A percentile compares a stretch with the other conserved stretches of the same genome.
Conservation (phyloP, 92 coral and sea anemone genomes). For the Pocillopora grandis region DNA sequence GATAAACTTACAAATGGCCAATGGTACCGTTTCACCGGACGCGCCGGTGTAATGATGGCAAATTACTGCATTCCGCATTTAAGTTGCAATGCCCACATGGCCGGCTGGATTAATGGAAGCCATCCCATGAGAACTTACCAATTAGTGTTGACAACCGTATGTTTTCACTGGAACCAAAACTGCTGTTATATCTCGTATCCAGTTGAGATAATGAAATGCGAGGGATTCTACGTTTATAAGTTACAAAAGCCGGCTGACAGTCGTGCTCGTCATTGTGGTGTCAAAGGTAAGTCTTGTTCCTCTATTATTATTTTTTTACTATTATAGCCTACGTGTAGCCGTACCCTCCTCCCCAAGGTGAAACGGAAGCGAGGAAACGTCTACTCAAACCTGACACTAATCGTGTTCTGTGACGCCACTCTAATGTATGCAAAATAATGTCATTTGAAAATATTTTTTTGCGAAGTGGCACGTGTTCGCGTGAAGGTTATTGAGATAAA, state of each 20-base stretch:
- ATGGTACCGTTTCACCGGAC: constrained; percentile 18
- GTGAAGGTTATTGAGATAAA: too few relatives aligned
- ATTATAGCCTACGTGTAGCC: too few relatives aligned
- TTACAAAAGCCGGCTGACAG: neutral
- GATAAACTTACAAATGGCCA: neutral
- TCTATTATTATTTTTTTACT: too few relatives aligned
- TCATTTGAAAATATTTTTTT: too few relatives aligned
- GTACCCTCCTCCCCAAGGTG: too few relatives aligned
- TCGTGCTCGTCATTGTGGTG: too few relatives aligned
- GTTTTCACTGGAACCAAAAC: neutral
- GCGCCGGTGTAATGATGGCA: constrained; percentile 20
- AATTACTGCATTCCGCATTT: neutral
- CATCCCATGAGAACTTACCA: neutral
- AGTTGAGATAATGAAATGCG: neutral
- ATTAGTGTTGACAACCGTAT: neutral
- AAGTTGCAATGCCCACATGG: neutral
- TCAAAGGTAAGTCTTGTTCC: too few relatives aligned
- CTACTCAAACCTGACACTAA: too few relatives aligned
- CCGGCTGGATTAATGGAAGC: constrained; percentile 12
- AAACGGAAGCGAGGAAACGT: too few relatives aligned
- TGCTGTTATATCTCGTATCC: neutral
- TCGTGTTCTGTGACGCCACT: too few relatives aligned
- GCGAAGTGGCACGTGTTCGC: too few relatives aligned
- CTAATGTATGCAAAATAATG: too few relatives aligned
- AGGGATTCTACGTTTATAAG: constrained; percentile 13